Evolutionary conservation across 2,888 invertebrate species (phyloP), one percentile per base, ranked within the genome.

Genomic region (Orchestes rusci): DNA sequence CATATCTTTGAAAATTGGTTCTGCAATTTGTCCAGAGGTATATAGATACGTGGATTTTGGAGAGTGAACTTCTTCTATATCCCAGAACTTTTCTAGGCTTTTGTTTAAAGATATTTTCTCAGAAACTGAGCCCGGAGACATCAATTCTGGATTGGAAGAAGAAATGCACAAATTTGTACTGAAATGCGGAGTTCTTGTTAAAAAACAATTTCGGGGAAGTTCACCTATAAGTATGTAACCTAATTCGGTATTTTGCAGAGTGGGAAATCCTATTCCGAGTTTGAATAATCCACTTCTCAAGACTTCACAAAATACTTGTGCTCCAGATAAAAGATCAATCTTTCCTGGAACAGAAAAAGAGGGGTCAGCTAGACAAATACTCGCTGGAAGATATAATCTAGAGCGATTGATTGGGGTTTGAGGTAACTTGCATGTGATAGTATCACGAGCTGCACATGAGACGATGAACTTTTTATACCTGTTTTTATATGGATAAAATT

Each of bases 71-170:
- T 48, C 45, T 31, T 45, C 41, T 8, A 34, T 7, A 5, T 48
- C 12, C 45, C 45, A 49, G 35, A 49, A 49, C 16, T 39, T 45
- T 10, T n/a, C 23, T 10, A 45, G n/a, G 12, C 30, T 16, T n/a
- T 19, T 28, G 8, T 45, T 30, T 15, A 40, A 10, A n/a, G n/a
- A n/a, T n/a, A n/a, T n/a, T n/a, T n/a, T n/a, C n/a, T n/a, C n/a
- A n/a, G n/a, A n/a, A n/a, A n/a, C n/a, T n/a, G n/a, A n/a, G n/a
- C n/a, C n/a, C n/a, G n/a, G n/a, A n/a, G n/a, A n/a, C n/a, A 12
- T 15, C 16, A 33, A 16, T 17, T 4, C 16, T 17, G 17, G 33
- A 33, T n/a, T 12, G 13, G 3, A 29, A 10, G 29, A 13, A 29
- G 4, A 29, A 4, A 8, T 13, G 4, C 3, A 12, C 29, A 3